Percentiles rank a stretch among this genome's conserved stretches.
These are phyloP conservation scores for Epizoanthus stellaris DNA, from an alignment of 92 coral and sea anemone species.

Conservation along the genomic window DNA sequence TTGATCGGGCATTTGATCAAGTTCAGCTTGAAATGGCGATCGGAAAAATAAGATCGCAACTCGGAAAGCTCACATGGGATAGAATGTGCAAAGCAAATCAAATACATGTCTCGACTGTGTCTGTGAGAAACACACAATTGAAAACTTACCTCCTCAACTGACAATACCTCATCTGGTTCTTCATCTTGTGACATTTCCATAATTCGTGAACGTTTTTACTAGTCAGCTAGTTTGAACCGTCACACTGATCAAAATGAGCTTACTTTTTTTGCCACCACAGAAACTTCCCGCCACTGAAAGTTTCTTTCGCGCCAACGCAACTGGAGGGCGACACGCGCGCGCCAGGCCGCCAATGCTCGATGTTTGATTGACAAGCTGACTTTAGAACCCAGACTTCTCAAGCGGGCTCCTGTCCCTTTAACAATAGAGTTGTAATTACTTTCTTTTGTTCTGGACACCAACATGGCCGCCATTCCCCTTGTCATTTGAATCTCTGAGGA, in stretches of 20 bases:
- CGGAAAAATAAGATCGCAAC: conserved; percentile 7
- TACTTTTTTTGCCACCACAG: background rate
- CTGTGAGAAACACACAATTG: conserved; percentile 4
- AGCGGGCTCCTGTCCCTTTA: background rate
- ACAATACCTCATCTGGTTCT: background rate
- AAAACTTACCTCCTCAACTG: conserved; percentile 1
- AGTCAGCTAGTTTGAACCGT: conserved; percentile 1
- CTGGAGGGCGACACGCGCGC: conserved; percentile 5
- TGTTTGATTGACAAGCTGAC: background rate
- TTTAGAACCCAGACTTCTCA: background rate
- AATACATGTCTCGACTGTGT: conserved; percentile 17
- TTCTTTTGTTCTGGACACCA: too few species aligned
- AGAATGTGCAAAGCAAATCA: conserved; percentile 10
- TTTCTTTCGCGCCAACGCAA: conserved; percentile 1
- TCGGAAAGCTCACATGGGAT: conserved; percentile 5
- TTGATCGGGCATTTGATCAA: background rate
- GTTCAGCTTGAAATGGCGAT: conserved; percentile 5
- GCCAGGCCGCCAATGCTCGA: background rate
- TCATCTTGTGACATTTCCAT: conserved; percentile 14
- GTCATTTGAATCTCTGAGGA: too few species aligned
- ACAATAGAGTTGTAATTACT: too few species aligned
- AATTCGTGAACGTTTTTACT: conserved; percentile 5
- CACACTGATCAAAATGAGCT: conserved; percentile 3
- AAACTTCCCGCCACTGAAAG: conserved; percentile 7
- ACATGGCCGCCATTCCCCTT: too few species aligned